A percentile compares a stretch with the other conserved stretches of the same genome.
These are phyloP conservation scores for Harlomillsia oculata DNA, from an alignment of 1,140 invertebrate genomes.

Conservation along the genomic window DNA sequence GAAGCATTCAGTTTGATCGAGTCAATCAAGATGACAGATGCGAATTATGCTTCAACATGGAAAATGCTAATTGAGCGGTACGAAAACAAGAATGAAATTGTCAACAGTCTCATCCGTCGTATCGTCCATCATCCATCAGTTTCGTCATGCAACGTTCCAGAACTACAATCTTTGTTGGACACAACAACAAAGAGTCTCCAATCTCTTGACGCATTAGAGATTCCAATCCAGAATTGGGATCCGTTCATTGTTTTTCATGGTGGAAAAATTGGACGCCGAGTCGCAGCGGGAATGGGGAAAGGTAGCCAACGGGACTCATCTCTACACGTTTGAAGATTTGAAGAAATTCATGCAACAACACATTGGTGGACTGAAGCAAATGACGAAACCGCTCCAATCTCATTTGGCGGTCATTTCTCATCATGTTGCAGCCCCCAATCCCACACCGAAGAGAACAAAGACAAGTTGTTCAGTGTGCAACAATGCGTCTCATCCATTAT, in stretches of 20 bases:
- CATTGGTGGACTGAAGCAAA: too few species aligned
- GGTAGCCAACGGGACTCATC: too few species aligned
- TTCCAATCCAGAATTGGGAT: conserved; percentile 16
- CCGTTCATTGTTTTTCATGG: background rate
- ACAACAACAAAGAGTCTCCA: background rate
- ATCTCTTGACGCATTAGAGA: background rate
- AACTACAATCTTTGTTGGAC: background rate
- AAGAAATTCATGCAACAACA: too few species aligned
- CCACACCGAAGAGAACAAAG: too few species aligned
- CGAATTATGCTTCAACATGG: conserved; percentile 9
- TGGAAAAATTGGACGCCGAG: conserved; percentile 10
- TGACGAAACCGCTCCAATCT: too few species aligned
- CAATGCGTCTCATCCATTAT: too few species aligned
- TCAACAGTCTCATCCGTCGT: background rate
- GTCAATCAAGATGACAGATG: background rate
- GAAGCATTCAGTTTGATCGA: background rate
- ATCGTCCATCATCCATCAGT: background rate
- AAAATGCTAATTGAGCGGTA: background rate
- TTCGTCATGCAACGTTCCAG: background rate
- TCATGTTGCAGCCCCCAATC: too few species aligned
- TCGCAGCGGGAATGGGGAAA: conserved; percentile 4
- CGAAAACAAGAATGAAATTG: background rate
- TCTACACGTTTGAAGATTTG: too few species aligned
- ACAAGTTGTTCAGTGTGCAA: too few species aligned
- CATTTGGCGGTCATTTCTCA: too few species aligned